Percentiles rank a stretch among this genome's conserved stretches.
phyloP scores from a whole-genome alignment of 2,113 vertebrate species.

The Heliornis fulica region DNA sequence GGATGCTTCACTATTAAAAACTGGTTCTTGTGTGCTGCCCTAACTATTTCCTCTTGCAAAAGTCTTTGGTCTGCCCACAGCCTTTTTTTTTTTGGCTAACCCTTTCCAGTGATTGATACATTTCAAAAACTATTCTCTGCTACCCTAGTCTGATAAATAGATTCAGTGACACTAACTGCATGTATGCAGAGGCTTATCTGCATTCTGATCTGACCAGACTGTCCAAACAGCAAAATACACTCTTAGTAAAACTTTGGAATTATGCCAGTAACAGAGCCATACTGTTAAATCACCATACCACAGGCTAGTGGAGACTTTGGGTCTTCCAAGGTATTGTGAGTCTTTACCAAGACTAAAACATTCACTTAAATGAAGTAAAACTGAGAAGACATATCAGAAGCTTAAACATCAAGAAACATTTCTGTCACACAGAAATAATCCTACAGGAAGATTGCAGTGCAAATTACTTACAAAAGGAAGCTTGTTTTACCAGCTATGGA shows the following conservation, averaged over 20 bases:
- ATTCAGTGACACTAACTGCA: not conserved
- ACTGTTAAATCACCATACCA: not conserved
- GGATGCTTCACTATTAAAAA: not conserved
- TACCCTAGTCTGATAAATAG: not conserved
- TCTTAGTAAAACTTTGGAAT: not conserved
- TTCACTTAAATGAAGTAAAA: not conserved
- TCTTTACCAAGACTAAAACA: not conserved
- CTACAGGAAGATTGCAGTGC: not conserved
- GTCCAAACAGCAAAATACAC: not conserved
- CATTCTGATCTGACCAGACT: not conserved
- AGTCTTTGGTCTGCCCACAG: not conserved
- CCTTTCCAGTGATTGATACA: not conserved
- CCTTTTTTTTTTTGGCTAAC: not conserved
- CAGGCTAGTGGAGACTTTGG: not conserved
- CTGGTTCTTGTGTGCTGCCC: not conserved
- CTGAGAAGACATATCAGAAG: not conserved
- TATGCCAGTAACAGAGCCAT: not conserved
- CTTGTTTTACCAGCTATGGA: not conserved
- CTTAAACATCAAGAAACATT: not conserved
- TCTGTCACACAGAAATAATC: not conserved
- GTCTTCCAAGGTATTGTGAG: not conserved
- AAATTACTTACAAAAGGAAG: not conserved
- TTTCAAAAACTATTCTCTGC: not conserved
- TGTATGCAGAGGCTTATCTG: not conserved
- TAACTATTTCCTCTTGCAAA: not conserved